Base-by-base conservation (phyloP, 2,888 invertebrate genomes). In the Zygogramma bicolorata region DNA sequence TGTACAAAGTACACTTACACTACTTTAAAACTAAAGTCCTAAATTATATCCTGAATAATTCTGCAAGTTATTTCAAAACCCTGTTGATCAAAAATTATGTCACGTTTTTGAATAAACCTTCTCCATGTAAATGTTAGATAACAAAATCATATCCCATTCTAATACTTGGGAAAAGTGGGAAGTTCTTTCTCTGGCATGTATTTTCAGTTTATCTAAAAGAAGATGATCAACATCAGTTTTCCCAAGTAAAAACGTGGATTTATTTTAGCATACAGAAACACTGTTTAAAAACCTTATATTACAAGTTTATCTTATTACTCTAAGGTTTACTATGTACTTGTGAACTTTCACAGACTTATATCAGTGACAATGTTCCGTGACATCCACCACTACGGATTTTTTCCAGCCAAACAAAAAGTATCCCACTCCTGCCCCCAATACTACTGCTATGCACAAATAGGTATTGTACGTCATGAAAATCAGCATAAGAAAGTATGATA, bases 391-490 rank as follows among this genome's bases (percentile, higher is more conserved):
- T 13, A 97, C 94, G 0, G 96, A 95, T 87, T 97, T 97, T 84
- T 95, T 95, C 97, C 97, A 97, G 68, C 97, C 97, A 85, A 98
- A 98, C 49, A 97, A 89, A 88, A 98, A 98, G 88, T 97, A 98
- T 22, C 98, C 98, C 10, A 94, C 90, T 0, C 95, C 96, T 1
- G 97, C 95, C 49, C 98, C 98, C 8, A 95, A 84, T 0, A 97
- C 94, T 0, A 97, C 95, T 0, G 97, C 95, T 60, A 95, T 86
- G 86, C 97, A 97, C 71, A 98, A 90, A 96, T 97, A 98, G 18
- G 94, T 93, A 85, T 98, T 98, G 90, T 96, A 98, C 0, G 97
- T 97, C 98, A 98, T 98, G 86, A 98, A 97, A 80, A 97, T 95
- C 86, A 98, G 89, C 98, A 98, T 98, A 62, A 98, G 90, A 88